Conservation (phyloP, 2,797 vertebrate genomes). For the Alosa sapidissima region DNA sequence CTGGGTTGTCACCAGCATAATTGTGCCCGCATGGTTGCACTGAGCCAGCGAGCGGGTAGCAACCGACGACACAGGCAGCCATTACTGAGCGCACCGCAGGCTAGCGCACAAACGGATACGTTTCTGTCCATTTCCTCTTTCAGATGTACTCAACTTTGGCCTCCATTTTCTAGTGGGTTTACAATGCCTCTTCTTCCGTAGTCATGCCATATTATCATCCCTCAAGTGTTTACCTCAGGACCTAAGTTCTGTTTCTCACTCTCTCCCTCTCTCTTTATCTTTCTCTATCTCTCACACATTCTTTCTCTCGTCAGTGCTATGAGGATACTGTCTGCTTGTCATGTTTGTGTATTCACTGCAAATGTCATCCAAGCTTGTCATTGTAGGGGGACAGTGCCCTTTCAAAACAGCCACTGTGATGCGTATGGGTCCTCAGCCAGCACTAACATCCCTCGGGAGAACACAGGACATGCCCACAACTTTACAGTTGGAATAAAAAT, state of each 20-base stretch:
- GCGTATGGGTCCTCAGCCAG: neutral
- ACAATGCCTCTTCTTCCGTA: neutral
- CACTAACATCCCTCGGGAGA: neutral
- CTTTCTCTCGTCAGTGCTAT: neutral
- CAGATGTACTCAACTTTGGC: neutral
- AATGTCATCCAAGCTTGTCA: slow-evolving; percentile 3
- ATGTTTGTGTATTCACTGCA: neutral
- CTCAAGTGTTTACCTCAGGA: neutral
- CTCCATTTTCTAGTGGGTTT: neutral
- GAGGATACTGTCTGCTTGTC: neutral
- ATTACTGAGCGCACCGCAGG: neutral
- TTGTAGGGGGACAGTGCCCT: neutral
- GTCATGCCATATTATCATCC: neutral
- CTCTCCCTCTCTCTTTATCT: neutral
- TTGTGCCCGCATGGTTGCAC: neutral
- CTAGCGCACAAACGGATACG: neutral
- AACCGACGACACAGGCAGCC: neutral
- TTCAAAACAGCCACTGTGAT: slow-evolving; percentile 4
- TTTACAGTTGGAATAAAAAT: neutral
- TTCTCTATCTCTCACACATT: neutral
- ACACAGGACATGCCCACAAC: neutral
- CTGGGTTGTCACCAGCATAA: neutral
- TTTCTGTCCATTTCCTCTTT: neutral
- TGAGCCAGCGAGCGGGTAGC: neutral
- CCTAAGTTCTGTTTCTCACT: neutral